Evolutionary conservation across 2,888 invertebrate species (phyloP).

Genomic region (Nasonia oneida): DNA sequence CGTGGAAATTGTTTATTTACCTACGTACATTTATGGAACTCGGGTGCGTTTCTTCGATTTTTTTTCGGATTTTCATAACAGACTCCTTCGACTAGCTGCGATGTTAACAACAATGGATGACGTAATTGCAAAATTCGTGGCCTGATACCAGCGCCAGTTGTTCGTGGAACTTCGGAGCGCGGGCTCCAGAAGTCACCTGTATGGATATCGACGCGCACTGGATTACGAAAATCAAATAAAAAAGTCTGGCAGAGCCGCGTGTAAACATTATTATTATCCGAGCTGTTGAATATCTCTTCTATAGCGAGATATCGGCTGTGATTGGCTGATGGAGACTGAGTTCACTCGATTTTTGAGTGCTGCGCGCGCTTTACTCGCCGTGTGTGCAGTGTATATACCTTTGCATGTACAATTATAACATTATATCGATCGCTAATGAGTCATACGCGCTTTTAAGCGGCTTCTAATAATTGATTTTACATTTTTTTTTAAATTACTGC

Average conservation of each 20-base stretch:
- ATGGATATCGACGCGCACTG: neutral
- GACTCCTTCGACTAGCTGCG: neutral
- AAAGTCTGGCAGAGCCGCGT: neutral
- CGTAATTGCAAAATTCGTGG: constrained; percentile 46
- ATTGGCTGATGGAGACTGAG: neutral
- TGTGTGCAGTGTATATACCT: neutral
- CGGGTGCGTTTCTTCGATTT: neutral
- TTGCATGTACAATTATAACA: neutral
- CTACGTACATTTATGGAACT: neutral
- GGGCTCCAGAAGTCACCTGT: constrained; percentile 1
- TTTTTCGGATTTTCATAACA: neutral
- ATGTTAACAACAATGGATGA: constrained; percentile 57
- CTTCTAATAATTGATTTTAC: neutral
- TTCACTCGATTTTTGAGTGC: neutral
- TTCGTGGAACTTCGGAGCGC: neutral
- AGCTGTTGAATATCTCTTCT: neutral
- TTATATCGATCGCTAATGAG: neutral
- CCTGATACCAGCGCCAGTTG: neutral
- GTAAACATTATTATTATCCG: neutral
- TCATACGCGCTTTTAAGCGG: neutral
- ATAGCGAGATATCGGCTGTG: neutral
- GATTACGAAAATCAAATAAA: neutral
- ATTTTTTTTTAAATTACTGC: neutral
- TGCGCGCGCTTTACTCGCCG: neutral
- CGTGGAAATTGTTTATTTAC: neutral